Evolutionary conservation across 1,140 invertebrate genomes (phyloP).

Genomic region (Mactra quadrangularis): DNA sequence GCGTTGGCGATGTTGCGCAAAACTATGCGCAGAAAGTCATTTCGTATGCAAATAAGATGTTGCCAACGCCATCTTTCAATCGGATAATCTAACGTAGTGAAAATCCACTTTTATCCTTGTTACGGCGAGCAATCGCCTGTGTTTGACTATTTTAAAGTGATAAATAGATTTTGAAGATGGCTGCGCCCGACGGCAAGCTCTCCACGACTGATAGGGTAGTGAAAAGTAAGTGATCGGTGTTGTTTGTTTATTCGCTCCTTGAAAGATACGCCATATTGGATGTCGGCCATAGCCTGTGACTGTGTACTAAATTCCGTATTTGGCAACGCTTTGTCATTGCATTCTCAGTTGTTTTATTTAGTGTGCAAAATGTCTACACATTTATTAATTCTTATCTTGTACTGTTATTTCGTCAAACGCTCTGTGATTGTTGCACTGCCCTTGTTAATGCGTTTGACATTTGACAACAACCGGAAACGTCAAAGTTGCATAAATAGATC

Average conservation of each 20-base stretch:
- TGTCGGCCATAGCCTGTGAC: slow-evolving; percentile 66
- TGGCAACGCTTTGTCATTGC: neutral
- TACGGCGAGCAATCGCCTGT: slow-evolving; percentile 77
- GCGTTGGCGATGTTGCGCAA: slow-evolving; percentile 82
- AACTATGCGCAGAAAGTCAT: slow-evolving; percentile 78
- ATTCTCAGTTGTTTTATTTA: neutral
- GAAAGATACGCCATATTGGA: slow-evolving; percentile 77
- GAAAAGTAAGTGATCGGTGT: slow-evolving; percentile 86
- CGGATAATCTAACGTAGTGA: slow-evolving; percentile 71
- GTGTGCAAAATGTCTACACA: too few species aligned
- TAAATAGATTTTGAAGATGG: slow-evolving; percentile 78
- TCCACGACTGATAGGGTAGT: slow-evolving; percentile 89
- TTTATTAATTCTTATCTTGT: too few species aligned
- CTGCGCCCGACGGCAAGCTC: slow-evolving; percentile 85
- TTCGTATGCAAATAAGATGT: slow-evolving; percentile 83
- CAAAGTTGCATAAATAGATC: slow-evolving; percentile 49
- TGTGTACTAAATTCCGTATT: slow-evolving; percentile 54
- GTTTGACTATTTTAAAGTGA: slow-evolving; percentile 68
- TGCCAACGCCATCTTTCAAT: slow-evolving; percentile 83
- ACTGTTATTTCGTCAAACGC: too few species aligned
- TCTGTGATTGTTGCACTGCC: neutral
- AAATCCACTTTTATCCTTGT: slow-evolving; percentile 76
- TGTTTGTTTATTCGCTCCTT: slow-evolving; percentile 62
- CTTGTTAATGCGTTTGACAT: slow-evolving; percentile 8
- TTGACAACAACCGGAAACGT: slow-evolving; percentile 63